Conservation (phyloP, 1,140 invertebrate species). For the Pissodes strobi region DNA sequence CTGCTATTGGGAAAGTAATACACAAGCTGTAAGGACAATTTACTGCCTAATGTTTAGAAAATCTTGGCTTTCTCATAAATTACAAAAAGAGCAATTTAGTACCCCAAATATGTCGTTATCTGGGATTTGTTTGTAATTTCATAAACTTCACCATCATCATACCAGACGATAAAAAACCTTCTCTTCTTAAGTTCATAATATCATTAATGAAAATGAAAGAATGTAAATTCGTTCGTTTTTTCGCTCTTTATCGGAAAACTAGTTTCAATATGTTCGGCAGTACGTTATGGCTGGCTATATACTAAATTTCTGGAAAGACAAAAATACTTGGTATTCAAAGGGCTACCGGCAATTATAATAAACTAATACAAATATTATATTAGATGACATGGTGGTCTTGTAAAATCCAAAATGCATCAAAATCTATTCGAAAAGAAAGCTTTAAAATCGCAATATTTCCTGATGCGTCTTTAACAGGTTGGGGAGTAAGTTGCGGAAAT, state of each 20-base stretch:
- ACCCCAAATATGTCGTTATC: not conserved
- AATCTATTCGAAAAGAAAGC: not conserved
- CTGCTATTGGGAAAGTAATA: not conserved
- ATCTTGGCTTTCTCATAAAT: conserved; percentile 11
- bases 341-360: not conserved
- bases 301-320: no score
- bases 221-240: not conserved
- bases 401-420: not conserved
- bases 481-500: conserved; percentile 9
- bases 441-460: conserved; percentile 2
- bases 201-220: conserved; percentile 23
- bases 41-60: not conserved
- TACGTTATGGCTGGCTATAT: conserved; percentile 10
- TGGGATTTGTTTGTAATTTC: conserved; percentile 11
- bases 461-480: conserved; percentile 14
- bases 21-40: not conserved
- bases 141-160: not conserved
- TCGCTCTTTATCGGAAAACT: conserved; percentile 3
- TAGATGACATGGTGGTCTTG: conserved; percentile 9
- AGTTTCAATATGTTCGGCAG: conserved; percentile 2
- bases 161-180: not conserved
- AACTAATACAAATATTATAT: not conserved
- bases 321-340: conserved; percentile 2
- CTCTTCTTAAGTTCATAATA: not conserved
- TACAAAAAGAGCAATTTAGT: conserved; percentile 2